These are phyloP conservation scores for Sabatieria punctata DNA, from an alignment of 2,888 invertebrate genomes.

Conservation along the genomic window DNA sequence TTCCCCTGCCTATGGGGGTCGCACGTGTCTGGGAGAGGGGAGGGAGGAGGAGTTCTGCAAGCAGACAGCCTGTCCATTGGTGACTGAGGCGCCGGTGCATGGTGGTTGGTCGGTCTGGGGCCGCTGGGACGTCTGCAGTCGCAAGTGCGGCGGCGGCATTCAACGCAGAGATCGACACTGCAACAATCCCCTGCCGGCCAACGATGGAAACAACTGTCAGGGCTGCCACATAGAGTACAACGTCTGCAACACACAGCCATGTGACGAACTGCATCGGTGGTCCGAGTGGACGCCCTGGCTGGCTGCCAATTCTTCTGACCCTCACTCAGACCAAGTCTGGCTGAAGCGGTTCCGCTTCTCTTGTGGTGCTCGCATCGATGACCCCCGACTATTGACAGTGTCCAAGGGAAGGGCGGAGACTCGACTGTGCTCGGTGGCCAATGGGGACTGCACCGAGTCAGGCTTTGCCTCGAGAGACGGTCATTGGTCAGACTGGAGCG, in stretches of 20 bases:
- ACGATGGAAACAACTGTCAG: background rate
- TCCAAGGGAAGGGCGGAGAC: background rate
- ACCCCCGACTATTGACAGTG: background rate
- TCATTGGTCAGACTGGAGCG: slow-evolving; percentile 4
- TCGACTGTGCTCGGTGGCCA: background rate
- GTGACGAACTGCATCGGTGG: slow-evolving; percentile 7
- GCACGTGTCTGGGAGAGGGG: slow-evolving; percentile 66
- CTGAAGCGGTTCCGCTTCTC: slow-evolving; percentile 7
- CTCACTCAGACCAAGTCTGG: background rate
- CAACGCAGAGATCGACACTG: slow-evolving; percentile 1
- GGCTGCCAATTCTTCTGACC: background rate
- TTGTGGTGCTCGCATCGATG: slow-evolving; percentile 4
- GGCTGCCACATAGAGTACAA: slow-evolving; percentile 5
- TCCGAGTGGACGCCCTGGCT: slow-evolving; percentile 10
- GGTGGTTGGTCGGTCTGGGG: slow-evolving; percentile 6
- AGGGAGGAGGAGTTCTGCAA: slow-evolving; percentile 56
- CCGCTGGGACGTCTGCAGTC: slow-evolving; percentile 2
- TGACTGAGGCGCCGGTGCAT: slow-evolving; percentile 1
- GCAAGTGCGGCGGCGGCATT: slow-evolving; percentile 5
- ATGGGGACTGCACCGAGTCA: background rate
- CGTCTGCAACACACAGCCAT: slow-evolving; percentile 4
- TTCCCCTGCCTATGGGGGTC: slow-evolving; percentile 62
- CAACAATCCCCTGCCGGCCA: slow-evolving; percentile 1
- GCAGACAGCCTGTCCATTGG: slow-evolving; percentile 13
- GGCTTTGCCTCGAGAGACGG: slow-evolving; percentile 1